Evolutionary conservation across 2,113 vertebrate species (phyloP).

Genomic region (Pelvicachromis taeniatus): DNA sequence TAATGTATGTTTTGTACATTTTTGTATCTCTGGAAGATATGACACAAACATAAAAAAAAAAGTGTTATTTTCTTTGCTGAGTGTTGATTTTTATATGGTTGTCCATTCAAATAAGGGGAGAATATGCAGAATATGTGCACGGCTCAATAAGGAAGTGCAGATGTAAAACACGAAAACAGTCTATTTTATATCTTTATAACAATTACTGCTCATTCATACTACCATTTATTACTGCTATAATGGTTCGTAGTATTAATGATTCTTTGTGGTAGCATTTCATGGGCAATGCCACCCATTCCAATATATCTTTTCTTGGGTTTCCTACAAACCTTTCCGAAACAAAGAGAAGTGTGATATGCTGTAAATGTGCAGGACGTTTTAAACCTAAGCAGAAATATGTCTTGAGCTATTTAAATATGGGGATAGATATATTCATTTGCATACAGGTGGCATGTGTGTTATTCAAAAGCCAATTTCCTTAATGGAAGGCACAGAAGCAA

Average conservation of each 20-base stretch:
- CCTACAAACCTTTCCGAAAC: not conserved
- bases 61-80: conserved; percentile 10
- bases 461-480: not conserved
- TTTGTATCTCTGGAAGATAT: conserved; percentile 50
- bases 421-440: not conserved
- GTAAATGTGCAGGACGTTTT: not conserved
- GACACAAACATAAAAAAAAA: not conserved
- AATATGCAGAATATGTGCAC: not conserved
- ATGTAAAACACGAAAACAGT: not conserved
- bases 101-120: not conserved
- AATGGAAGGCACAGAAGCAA: not conserved
- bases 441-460: not conserved
- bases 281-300: not conserved
- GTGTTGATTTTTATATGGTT: not conserved
- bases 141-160: not conserved
- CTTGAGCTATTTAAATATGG: not conserved
- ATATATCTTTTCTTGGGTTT: not conserved
- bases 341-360: not conserved
- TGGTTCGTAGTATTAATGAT: not conserved
- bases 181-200: not conserved
- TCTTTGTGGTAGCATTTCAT: not conserved
- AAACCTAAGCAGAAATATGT: not conserved
- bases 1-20: conserved; percentile 34
- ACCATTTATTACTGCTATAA: not conserved
- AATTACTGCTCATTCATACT: not conserved